phyloP scores from a whole-genome alignment of 1,140 invertebrate genomes.

The Teleopsis dalmanni region DNA sequence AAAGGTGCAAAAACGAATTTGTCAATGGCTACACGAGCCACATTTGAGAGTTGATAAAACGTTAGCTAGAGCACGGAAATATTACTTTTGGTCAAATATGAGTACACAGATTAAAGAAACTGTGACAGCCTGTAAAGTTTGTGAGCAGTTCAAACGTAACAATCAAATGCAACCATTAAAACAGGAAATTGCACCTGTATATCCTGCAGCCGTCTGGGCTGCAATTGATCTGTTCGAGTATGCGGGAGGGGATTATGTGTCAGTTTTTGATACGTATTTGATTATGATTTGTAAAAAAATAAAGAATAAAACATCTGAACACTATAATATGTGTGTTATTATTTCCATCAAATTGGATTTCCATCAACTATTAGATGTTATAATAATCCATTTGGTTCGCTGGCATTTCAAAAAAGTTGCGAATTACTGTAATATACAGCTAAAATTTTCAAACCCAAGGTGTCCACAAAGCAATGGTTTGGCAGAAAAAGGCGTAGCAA shows the following conservation, averaged over 20 bases:
- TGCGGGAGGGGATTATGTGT: neutral
- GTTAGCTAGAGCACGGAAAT: slow-evolving; percentile 3
- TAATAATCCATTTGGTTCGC: slow-evolving; percentile 3
- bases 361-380: slow-evolving; percentile 5
- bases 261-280: neutral
- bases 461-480: slow-evolving; percentile 9
- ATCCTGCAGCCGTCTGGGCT: no score
- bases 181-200: no score
- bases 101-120: slow-evolving; percentile 1
- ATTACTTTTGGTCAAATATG: slow-evolving; percentile 13
- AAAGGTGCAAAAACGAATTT: neutral
- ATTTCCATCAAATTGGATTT: neutral
- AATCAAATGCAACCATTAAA: slow-evolving; percentile 9
- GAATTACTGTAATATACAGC: neutral
- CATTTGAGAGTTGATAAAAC: slow-evolving; percentile 12
- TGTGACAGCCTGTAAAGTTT: slow-evolving; percentile 7
- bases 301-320: no score
- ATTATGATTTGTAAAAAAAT: no score
- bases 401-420: neutral
- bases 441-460: slow-evolving; percentile 5
- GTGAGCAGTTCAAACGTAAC: slow-evolving; percentile 14
- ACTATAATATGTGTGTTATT: no score
- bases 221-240: slow-evolving; percentile 8
- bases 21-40: slow-evolving; percentile 5
- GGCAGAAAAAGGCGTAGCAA: slow-evolving; percentile 11